Base-by-base conservation (phyloP, 2,888 invertebrate genomes). In the Ophion costatus region DNA sequence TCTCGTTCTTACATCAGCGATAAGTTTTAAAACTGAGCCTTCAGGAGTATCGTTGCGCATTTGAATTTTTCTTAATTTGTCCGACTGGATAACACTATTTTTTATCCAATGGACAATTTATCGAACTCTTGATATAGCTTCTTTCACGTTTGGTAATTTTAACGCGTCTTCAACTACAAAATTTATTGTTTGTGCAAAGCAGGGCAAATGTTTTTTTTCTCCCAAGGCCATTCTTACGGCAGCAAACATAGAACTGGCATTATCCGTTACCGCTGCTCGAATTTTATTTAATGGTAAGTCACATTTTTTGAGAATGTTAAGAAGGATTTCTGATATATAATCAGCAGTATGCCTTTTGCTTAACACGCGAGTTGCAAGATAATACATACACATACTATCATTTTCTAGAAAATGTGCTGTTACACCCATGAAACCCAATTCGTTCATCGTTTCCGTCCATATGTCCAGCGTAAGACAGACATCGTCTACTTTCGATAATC, bases 181-280 rank as follows among this genome's bases (percentile, higher is more conserved):
- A 66, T 66, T 66, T 17, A 66, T 29, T 17, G 64, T 66, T 3
- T 66, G 64, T 17, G 64, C 64, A 66, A 66, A 33, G 17, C 64
- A 66, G 9, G 64, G 33, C 5, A 66, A 33, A 66, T 66, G 33
- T 38, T 66, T 66, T 33, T 9, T 33, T 14, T 17, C 1, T n/a
- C 6, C 64, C 29, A 33, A 66, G 33, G n/a, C 17, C 0, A 3
- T 33, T 33, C 33, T 38, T 9, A 66, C 29, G 9, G 64, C 33
- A 14, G 29, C 38, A 17, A 66, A 4, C 38, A 66, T 66, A 33
- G 29, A 33, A 5, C 3, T 33, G 2, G 24, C 64, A 66, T 66
- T 66, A 11, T 66, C 64, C 1, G 33, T 33, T 1, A 66, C 64
- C 5, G 7, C 38, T 3, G 24, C 22, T 33, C 29, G 29, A 38